A percentile compares a stretch with the other conserved stretches of the same genome.
phyloP scores from a whole-genome alignment of 2,888 invertebrate genomes.

The Tipula unca region DNA sequence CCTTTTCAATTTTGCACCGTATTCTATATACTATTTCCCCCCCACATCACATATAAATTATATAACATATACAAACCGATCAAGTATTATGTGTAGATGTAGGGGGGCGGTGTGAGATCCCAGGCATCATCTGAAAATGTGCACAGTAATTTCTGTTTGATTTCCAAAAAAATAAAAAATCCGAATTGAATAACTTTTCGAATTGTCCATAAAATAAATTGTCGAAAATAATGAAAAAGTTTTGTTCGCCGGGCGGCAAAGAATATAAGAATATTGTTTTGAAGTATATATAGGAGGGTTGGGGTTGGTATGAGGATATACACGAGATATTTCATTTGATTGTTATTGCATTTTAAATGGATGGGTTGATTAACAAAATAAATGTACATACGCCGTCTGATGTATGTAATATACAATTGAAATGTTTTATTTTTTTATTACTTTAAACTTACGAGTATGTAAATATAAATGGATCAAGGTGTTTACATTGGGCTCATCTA shows the following conservation, averaged over 20 bases:
- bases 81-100: not conserved
- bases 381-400: not conserved
- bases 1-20: not conserved
- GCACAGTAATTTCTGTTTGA: slow-evolving; percentile 3
- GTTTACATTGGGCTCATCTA: not conserved
- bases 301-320: not conserved
- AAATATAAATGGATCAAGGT: not conserved
- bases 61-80: not conserved
- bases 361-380: slow-evolving; percentile 8
- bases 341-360: slow-evolving; percentile 14
- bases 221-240: not conserved
- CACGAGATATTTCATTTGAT: not conserved
- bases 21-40: too few relatives aligned
- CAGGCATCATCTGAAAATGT: not conserved
- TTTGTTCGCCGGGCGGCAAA: not conserved
- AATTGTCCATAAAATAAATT: slow-evolving; percentile 2
- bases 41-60: not conserved
- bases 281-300: not conserved
- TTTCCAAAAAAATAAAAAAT: not conserved
- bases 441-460: too few relatives aligned
- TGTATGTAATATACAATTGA: not conserved
- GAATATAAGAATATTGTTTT: not conserved
- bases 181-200: slow-evolving; percentile 2
- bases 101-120: not conserved
- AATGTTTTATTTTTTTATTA: not conserved